Percentiles rank a stretch among this genome's conserved stretches.
These are phyloP conservation scores for western clawed frog (Xenopus tropicalis) DNA, from an alignment of 2,113 vertebrate genomes.

Conservation along the genomic window UCB_Xtro_10.0 CM004443.2:14498501-14499000, in stretches of 20 bases:
- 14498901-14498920: slow-evolving; percentile 34
- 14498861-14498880: slow-evolving; percentile 7
- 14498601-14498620: slow-evolving; percentile 26
- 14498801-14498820: slow-evolving; percentile 44
- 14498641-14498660: background rate
- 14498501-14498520: slow-evolving; percentile 46
- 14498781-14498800: slow-evolving; percentile 40
- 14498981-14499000: slow-evolving; percentile 41
- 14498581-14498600: slow-evolving; percentile 49
- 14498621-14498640: slow-evolving; percentile 42
- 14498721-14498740: slow-evolving; percentile 9
- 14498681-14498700: background rate
- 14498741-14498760: slow-evolving; percentile 32
- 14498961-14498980: slow-evolving; percentile 39
- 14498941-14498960: slow-evolving; percentile 26
- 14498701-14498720: slow-evolving; percentile 1
- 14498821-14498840: slow-evolving; percentile 28
- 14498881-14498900: slow-evolving; percentile 25
- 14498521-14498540: slow-evolving; percentile 53
- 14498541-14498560: slow-evolving; percentile 48
- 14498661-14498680: slow-evolving; percentile 1
- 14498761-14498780: slow-evolving; percentile 34
- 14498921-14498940: slow-evolving; percentile 29
- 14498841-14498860: slow-evolving; percentile 3
- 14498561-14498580: slow-evolving; percentile 1